Base-by-base conservation (phyloP, 2,888 invertebrate genomes). In the Meta bourneti region DNA sequence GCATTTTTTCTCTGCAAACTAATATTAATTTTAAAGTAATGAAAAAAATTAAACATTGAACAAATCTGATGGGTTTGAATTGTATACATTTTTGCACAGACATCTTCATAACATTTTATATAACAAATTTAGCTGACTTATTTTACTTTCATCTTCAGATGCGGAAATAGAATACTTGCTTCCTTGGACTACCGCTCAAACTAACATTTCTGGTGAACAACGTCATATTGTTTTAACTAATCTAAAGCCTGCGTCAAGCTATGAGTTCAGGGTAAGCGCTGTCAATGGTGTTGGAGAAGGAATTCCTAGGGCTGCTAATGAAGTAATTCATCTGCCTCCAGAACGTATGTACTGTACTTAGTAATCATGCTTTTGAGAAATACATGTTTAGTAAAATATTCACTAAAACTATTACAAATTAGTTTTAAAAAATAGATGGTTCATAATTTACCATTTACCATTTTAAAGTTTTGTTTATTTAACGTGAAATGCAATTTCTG, bases 231-330 rank as follows among this genome's bases (percentile, higher is more conserved):
- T 98, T 70, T 95, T 99, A 81, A 97, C 97, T 74, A 97, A 97
- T 94, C 95, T 99, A 80, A 98, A 98, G 95, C 99, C 99, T 0
- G 98, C 99, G 0, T 97, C 98, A 0, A 97, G 98, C 0, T 99
- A 99, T 95, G 98, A 99, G 95, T 99, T 99, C 95, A 96, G 99
- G 93, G 98, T 99, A n/a, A 98, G 98, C 93, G 98, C 99, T 16
- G 97, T 98, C 13, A 99, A 99, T 95, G 97, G 97, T 82, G 98
- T 99, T 0, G 99, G 99, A 0, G 98, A 99, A 94, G 99, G 99
- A 5, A 97, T 97, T 0, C 97, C 98, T 1, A 98, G 98, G 0
- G 97, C 97, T 91, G 97, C 98, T 0, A 98, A 98, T 93, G 98
- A 98, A 94, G 96, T 97, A 85, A 96, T 99, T 86, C 97, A 97